A percentile compares a stretch with the other conserved stretches of the same genome.
Conservation (phyloP, 2,797 vertebrate genomes). For the Podargus strigoides region DNA sequence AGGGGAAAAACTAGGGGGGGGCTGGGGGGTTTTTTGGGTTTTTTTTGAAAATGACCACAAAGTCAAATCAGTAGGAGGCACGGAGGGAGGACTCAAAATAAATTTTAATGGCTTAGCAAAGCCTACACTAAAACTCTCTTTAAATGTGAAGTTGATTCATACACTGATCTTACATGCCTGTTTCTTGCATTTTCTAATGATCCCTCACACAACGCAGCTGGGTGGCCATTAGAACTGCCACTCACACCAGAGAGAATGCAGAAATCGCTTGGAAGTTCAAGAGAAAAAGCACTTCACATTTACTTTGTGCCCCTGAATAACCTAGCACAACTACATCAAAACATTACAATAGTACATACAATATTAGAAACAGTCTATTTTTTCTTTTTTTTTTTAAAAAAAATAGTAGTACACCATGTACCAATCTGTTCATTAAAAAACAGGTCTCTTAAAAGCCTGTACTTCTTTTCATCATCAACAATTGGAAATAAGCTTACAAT, state of each 20-base stretch:
- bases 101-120: neutral
- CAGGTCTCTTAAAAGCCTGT: neutral
- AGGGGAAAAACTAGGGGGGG: neutral
- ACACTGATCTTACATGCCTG: constrained; percentile 41
- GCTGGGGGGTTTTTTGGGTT: neutral
- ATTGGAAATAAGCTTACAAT: neutral
- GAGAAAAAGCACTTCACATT: constrained; percentile 56
- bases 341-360: neutral
- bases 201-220: constrained; percentile 21
- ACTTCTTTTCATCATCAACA: constrained; percentile 11
- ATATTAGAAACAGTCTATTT: neutral
- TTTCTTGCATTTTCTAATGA: constrained; percentile 61
- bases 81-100: constrained; percentile 9
- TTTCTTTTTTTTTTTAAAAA: accelerated
- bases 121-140: constrained; percentile 6
- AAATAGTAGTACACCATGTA: neutral
- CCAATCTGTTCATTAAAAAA: neutral
- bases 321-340: constrained; percentile 33
- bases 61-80: constrained; percentile 33
- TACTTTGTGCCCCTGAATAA: constrained; percentile 44
- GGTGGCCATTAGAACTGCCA: constrained; percentile 57
- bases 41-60: neutral
- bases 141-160: constrained; percentile 58
- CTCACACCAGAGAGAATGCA: constrained; percentile 59
- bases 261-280: constrained; percentile 60